Conservation (phyloP, 2,797 vertebrate genomes). For the Phaenicophaeus curvirostris region DNA sequence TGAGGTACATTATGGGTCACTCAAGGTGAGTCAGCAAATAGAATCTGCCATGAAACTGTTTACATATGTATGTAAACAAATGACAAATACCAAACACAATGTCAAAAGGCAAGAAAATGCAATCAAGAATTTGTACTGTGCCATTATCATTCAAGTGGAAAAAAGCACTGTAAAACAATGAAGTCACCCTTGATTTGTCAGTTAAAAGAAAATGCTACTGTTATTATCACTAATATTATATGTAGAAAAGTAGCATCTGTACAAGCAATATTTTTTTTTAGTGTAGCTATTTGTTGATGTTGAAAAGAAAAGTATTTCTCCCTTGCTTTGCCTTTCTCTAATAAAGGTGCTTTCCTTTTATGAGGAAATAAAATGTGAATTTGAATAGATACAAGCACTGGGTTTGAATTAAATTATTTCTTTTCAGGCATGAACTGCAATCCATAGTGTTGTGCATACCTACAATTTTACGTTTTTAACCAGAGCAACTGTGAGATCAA, state of each 20-base stretch:
- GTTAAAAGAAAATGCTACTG: conserved; percentile 23
- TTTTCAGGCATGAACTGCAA: conserved; percentile 12
- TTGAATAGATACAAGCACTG: background rate
- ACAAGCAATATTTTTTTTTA: background rate
- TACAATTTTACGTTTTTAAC: background rate
- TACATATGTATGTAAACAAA: conserved; percentile 58
- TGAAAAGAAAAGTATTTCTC: background rate
- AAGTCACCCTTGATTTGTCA: conserved; percentile 18
- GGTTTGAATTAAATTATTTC: conserved; percentile 15
- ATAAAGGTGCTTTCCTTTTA: background rate
- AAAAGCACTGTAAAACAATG: conserved; percentile 48
- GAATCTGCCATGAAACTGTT: conserved; percentile 34
- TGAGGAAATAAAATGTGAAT: background rate
- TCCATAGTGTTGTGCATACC: background rate
- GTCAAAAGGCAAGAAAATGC: conserved; percentile 53
- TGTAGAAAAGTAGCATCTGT: background rate
- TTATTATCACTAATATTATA: conserved; percentile 21
- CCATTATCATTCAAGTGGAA: conserved; percentile 49
- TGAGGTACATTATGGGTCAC: conserved; percentile 20
- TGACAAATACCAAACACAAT: conserved; percentile 46
- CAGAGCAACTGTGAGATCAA: background rate
- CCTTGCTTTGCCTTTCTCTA: background rate
- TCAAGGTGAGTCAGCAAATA: conserved; percentile 50
- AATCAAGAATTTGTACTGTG: conserved; percentile 60
- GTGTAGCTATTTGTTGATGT: background rate